phyloP scores from a whole-genome alignment of 2,113 vertebrate species.

The Pelusios castaneus region DNA sequence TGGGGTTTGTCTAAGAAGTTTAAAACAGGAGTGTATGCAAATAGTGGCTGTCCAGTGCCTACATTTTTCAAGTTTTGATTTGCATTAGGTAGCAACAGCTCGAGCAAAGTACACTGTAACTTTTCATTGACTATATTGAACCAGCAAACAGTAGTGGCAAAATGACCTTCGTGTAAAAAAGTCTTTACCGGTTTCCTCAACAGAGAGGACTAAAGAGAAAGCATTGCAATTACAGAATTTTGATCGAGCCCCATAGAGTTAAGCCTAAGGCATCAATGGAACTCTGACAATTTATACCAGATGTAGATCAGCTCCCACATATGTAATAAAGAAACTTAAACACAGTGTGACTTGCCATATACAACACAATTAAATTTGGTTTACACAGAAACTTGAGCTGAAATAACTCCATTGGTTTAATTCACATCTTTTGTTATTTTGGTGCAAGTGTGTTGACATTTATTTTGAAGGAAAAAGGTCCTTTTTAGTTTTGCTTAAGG shows the following conservation, averaged over 20 bases:
- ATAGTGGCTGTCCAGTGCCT: background rate
- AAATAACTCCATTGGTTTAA: background rate
- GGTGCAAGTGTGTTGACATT: background rate
- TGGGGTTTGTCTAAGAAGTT: background rate
- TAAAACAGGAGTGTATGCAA: background rate
- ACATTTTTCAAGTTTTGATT: background rate
- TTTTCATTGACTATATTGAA: background rate
- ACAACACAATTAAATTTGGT: background rate
- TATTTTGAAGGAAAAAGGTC: background rate
- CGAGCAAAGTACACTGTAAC: background rate
- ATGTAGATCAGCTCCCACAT: background rate
- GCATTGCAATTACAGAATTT: background rate
- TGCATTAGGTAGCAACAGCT: background rate
- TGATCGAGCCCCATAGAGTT: constrained; percentile 12
- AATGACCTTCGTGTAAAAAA: background rate
- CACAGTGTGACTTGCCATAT: background rate
- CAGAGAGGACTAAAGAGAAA: constrained; percentile 1
- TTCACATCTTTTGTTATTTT: background rate
- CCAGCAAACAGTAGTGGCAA: background rate
- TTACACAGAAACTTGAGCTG: background rate
- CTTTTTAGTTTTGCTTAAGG: background rate
- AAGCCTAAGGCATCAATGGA: background rate
- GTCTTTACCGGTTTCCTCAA: background rate
- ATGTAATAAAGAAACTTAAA: background rate
- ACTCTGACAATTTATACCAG: background rate